Conservation (phyloP, 2,797 vertebrate genomes). For the Psittacula echo region DNA sequence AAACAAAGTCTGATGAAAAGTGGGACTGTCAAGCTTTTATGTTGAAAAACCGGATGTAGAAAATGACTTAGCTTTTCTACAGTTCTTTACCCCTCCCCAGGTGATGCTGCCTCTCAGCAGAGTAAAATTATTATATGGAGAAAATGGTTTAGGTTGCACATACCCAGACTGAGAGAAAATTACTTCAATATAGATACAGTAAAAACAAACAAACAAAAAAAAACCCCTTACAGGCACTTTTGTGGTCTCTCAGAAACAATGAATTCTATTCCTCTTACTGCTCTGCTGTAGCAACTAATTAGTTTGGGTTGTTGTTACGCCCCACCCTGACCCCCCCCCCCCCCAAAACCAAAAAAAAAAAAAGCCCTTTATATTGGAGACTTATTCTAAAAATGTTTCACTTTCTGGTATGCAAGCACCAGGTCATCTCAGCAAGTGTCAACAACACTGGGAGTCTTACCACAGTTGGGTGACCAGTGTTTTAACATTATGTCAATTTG, state of each 20-base stretch:
- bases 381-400: conserved; percentile 35
- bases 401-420: conserved; percentile 10
- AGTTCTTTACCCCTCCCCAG: conserved; percentile 49
- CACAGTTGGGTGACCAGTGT: conserved; percentile 7
- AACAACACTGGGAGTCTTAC: conserved; percentile 11
- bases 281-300: conserved; percentile 41
- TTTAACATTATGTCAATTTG: conserved; percentile 50
- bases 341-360: too few relatives aligned
- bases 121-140: conserved; percentile 32
- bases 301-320: background rate
- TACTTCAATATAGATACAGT: conserved; percentile 54
- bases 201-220: conserved; percentile 46
- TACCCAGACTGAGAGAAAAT: conserved; percentile 16
- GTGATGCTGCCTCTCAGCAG: conserved; percentile 40
- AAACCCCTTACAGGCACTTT: conserved; percentile 26
- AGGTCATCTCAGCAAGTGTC: conserved; percentile 54
- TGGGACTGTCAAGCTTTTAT: conserved; percentile 7
- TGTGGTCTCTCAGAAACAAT: conserved; percentile 52
- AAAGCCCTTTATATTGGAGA: background rate
- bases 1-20: conserved; percentile 46
- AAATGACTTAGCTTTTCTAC: conserved; percentile 23
- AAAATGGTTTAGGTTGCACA: conserved; percentile 44
- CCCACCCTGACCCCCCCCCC: background rate
- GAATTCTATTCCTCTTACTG: conserved; percentile 35
- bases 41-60: conserved; percentile 2